Percentiles rank a stretch among this genome's conserved stretches.
Evolutionary conservation across 2,888 invertebrate species (phyloP).

Genomic region (Candidula unifasciata): DNA sequence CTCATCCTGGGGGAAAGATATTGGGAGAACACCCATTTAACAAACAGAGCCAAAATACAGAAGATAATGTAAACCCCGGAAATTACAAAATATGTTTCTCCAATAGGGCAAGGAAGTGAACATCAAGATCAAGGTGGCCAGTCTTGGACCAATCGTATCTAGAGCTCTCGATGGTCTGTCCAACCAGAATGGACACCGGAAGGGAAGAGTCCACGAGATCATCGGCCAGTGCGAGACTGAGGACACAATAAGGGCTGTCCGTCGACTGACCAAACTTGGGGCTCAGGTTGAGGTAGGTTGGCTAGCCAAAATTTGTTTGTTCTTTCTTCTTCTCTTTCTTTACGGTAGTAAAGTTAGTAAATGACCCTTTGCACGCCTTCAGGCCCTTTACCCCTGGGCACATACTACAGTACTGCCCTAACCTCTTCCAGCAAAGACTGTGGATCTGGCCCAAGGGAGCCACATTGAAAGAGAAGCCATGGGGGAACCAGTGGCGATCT

Average conservation of each 20-base stretch:
- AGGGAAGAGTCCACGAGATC: not conserved
- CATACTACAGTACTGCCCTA: no score
- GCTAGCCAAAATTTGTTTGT: not conserved
- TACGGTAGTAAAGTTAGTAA: no score
- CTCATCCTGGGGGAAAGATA: no score
- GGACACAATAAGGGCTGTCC: conserved; percentile 11
- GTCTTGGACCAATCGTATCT: not conserved
- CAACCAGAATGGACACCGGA: not conserved
- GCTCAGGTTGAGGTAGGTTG: conserved; percentile 25
- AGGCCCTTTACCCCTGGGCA: no score
- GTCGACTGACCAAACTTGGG: not conserved
- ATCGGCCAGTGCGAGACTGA: not conserved
- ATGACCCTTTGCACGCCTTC: no score
- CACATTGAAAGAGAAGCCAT: no score
- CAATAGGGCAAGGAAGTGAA: conserved; percentile 31
- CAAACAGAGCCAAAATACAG: not conserved
- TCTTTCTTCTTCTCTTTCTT: not conserved
- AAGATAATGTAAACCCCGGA: not conserved
- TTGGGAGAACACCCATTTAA: not conserved
- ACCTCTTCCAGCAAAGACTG: no score
- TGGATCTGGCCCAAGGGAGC: no score
- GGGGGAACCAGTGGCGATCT: no score
- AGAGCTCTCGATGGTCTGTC: not conserved
- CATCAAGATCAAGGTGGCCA: conserved; percentile 27
- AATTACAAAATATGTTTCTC: not conserved